Conservation (phyloP, 2,888 invertebrate species). For the Phyllotreta striolata region DNA sequence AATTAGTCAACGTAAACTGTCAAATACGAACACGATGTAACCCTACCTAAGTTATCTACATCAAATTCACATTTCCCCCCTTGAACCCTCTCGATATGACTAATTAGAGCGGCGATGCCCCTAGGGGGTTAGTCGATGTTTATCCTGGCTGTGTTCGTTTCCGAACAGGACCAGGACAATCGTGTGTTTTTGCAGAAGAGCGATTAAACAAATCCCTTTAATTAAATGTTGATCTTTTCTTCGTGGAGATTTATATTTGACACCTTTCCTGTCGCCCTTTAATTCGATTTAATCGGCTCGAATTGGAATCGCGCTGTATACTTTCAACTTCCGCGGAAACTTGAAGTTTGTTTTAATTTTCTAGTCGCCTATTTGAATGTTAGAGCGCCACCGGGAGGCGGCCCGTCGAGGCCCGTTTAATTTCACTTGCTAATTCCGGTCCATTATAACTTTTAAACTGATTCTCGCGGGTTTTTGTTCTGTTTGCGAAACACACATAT, state of each 20-base stretch:
- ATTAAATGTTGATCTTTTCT: slow-evolving; percentile 7
- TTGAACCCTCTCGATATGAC: slow-evolving; percentile 15
- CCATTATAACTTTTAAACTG: slow-evolving; percentile 40
- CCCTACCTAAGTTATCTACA: background rate
- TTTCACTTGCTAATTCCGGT: slow-evolving; percentile 40
- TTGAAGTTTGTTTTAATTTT: slow-evolving; percentile 22
- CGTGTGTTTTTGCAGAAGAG: too few relatives aligned
- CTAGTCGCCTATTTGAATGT: slow-evolving; percentile 4
- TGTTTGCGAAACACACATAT: slow-evolving; percentile 36
- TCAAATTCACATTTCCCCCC: slow-evolving; percentile 17
- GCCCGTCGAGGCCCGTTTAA: slow-evolving; percentile 36
- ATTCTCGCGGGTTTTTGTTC: slow-evolving; percentile 36
- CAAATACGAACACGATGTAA: slow-evolving; percentile 2
- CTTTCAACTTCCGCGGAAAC: slow-evolving; percentile 25
- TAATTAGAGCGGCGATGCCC: slow-evolving; percentile 9
- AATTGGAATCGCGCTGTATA: too few relatives aligned
- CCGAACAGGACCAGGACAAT: too few relatives aligned
- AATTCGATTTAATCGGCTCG: background rate
- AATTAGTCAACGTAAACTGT: background rate
- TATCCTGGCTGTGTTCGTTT: background rate
- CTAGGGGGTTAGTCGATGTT: slow-evolving; percentile 12
- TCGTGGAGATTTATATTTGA: background rate
- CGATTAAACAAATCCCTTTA: background rate
- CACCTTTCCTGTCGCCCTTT: background rate
- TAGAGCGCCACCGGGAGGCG: slow-evolving; percentile 5